A percentile compares a stretch with the other conserved stretches of the same genome.
Conservation (phyloP, 2,888 invertebrate genomes). For the Perdita meconis region DNA sequence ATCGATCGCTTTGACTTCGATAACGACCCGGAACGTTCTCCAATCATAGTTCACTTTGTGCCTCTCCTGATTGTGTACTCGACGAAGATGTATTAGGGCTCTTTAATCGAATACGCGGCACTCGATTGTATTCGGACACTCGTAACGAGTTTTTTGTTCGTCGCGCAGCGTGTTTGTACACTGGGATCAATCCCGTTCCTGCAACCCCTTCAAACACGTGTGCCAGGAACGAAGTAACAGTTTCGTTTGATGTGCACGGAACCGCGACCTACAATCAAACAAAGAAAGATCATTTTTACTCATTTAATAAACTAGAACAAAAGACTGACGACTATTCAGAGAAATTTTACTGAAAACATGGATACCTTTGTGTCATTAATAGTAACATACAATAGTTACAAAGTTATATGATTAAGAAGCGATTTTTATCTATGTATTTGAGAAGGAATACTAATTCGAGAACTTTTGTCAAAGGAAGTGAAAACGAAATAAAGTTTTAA, state of each 20-base stretch:
- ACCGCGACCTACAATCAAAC: constrained; percentile 3
- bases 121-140: constrained; percentile 28
- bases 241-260: constrained; percentile 15
- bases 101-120: constrained; percentile 33
- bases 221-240: constrained; percentile 8
- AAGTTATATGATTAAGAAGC: no score
- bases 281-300: constrained; percentile 2
- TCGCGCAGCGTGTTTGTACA: constrained; percentile 34
- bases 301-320: neutral
- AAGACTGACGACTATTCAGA: no score
- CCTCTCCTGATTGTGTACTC: constrained; percentile 23
- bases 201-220: constrained; percentile 32
- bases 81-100: constrained; percentile 36
- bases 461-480: no score
- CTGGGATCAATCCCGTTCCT: constrained; percentile 19
- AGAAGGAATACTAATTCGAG: no score
- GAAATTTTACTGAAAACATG: no score
- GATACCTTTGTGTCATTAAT: no score
- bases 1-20: constrained; percentile 13
- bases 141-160: constrained; percentile 46
- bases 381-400: no score
- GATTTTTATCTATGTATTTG: no score
- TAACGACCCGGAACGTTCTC: constrained; percentile 7
- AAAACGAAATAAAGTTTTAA: no score
- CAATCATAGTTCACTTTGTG: constrained; percentile 26